Evolutionary conservation across 2,888 invertebrate genomes (phyloP).

Genomic region (Diabrotica balteata): DNA sequence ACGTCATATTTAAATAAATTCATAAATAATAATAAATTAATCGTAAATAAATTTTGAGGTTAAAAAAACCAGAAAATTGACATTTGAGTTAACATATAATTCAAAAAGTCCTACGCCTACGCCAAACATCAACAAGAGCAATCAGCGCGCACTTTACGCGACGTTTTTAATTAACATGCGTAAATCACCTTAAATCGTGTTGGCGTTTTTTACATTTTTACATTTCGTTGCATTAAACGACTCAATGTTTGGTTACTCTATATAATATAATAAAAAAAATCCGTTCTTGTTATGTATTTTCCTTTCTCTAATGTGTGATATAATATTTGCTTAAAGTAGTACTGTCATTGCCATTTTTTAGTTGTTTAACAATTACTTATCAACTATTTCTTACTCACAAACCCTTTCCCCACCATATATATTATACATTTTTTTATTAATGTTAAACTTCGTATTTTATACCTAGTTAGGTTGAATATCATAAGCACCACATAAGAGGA

Average conservation of each 20-base stretch:
- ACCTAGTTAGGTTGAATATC: slow-evolving; percentile 25
- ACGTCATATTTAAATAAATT: too few species aligned
- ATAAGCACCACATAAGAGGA: slow-evolving; percentile 20
- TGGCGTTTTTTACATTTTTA: too few species aligned
- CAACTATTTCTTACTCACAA: slow-evolving; percentile 22
- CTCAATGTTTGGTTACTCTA: slow-evolving; percentile 15
- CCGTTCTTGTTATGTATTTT: slow-evolving; percentile 35
- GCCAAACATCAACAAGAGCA: too few species aligned
- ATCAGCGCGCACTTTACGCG: too few species aligned
- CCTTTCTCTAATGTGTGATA: slow-evolving; percentile 40
- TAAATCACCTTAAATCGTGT: too few species aligned
- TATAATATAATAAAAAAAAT: slow-evolving; percentile 18
- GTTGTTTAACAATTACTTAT: slow-evolving; percentile 28
- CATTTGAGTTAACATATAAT: too few species aligned
- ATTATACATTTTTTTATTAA: slow-evolving; percentile 20
- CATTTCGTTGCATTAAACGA: neutral
- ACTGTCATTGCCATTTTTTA: slow-evolving; percentile 37
- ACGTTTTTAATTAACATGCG: too few species aligned
- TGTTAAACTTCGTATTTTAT: slow-evolving; percentile 33
- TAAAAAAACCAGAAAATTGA: too few species aligned
- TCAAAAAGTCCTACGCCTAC: too few species aligned
- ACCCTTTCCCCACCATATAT: slow-evolving; percentile 7
- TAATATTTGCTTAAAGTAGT: slow-evolving; percentile 33
- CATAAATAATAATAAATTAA: too few species aligned
- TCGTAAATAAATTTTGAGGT: too few species aligned